A percentile compares a stretch with the other conserved stretches of the same genome.
Evolutionary conservation across 2,113 vertebrate species (phyloP).

Genomic region (Ariopsis seemanni): DNA sequence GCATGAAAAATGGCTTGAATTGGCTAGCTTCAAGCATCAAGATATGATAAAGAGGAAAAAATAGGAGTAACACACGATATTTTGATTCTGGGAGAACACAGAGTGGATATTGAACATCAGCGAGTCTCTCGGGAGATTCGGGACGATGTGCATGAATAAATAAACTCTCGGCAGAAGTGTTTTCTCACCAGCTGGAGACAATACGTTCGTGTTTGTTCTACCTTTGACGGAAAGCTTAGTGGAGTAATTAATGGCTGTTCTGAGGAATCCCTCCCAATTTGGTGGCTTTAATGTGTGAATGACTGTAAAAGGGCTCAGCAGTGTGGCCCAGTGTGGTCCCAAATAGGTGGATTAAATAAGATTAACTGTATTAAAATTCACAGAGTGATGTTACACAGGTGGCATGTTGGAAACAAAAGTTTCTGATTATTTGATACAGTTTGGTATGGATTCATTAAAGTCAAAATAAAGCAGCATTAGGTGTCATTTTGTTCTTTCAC

Average conservation of each 20-base stretch:
- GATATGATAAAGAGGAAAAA: background rate
- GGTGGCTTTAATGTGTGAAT: constrained; percentile 68
- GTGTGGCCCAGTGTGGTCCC: background rate
- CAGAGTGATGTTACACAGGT: background rate
- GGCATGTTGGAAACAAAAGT: background rate
- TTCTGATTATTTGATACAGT: background rate
- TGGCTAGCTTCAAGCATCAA: background rate
- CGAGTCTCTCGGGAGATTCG: constrained; percentile 10
- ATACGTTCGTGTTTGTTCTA: background rate
- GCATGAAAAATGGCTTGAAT: background rate
- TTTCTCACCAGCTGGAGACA: constrained; percentile 39
- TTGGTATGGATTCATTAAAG: background rate
- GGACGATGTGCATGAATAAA: constrained; percentile 36
- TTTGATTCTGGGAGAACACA: background rate
- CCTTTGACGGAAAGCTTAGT: constrained; percentile 47
- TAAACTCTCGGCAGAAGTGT: constrained; percentile 35
- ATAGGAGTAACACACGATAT: background rate
- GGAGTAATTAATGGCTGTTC: constrained; percentile 65
- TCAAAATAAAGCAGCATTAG: background rate
- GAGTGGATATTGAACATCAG: background rate
- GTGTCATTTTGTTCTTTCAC: background rate
- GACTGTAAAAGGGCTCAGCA: constrained; percentile 33
- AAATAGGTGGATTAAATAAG: background rate
- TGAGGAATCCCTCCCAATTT: constrained; percentile 59
- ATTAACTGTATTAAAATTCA: constrained; percentile 9